phyloP scores from a whole-genome alignment of 1,140 invertebrate genomes.

The Odontomachus brunneus region DNA sequence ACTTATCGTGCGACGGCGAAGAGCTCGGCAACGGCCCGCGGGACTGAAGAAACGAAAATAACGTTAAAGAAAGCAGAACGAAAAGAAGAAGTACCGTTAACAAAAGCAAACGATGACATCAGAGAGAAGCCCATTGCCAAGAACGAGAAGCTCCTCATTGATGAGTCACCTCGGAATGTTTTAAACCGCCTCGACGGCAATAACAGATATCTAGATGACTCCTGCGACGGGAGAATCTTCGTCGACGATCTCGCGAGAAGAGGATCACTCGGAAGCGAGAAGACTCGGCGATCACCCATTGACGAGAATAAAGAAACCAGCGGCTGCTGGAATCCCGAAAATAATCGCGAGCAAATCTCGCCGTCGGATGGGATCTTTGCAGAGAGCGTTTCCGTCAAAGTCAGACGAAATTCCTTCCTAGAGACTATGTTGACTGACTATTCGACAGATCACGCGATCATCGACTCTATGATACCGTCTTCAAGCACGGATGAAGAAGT shows the following conservation, averaged over 20 bases:
- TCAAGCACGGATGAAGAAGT: neutral
- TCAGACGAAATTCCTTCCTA: conserved; percentile 75
- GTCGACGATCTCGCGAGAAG: conserved; percentile 2
- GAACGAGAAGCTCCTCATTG: neutral
- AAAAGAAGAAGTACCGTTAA: neutral
- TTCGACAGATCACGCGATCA: conserved; percentile 63
- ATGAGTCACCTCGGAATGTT: conserved; percentile 26
- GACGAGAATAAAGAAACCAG: neutral
- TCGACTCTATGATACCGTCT: conserved; percentile 64
- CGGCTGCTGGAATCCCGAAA: neutral
- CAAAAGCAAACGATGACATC: conserved; percentile 3
- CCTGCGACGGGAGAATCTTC: neutral
- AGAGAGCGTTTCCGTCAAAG: conserved; percentile 38
- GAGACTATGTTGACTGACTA: conserved; percentile 78
- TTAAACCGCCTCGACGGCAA: neutral
- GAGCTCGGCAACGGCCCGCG: conserved; percentile 4
- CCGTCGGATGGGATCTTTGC: neutral
- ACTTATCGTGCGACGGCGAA: neutral
- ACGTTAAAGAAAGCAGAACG: neutral
- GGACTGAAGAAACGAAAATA: conserved; percentile 5
- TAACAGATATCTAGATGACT: neutral
- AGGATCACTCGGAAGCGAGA: neutral
- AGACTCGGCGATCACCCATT: neutral
- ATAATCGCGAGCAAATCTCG: conserved; percentile 11
- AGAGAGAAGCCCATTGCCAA: neutral